Conservation (phyloP, 2,797 vertebrate genomes). For the Cossypha niveicapilla region DNA sequence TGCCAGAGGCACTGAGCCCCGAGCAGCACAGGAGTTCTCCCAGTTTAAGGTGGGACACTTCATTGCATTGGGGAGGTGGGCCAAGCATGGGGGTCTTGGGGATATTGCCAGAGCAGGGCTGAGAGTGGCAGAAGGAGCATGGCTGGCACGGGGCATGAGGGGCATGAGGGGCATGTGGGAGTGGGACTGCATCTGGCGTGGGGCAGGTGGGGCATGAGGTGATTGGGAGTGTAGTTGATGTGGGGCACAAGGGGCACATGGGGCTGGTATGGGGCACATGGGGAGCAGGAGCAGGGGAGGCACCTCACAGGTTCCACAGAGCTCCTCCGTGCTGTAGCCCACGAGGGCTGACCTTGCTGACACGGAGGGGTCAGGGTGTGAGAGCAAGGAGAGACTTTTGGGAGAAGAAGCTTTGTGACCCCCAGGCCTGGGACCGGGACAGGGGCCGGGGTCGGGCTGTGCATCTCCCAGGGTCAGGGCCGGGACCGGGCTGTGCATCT, state of each 20-base stretch:
- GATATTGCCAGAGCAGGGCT: neutral
- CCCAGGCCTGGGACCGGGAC: neutral
- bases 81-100: neutral
- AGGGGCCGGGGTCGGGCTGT: neutral
- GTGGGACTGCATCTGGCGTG: neutral
- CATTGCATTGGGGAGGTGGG: neutral
- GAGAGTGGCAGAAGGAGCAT: neutral
- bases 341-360: rapidly evolving
- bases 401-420: neutral
- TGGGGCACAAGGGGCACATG: neutral
- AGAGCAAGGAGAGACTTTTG: neutral
- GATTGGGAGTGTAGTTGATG: neutral
- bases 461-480: neutral
- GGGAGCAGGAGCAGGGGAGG: neutral
- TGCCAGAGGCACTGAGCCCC: rapidly evolving
- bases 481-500: neutral
- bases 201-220: neutral
- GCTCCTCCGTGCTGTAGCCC: neutral
- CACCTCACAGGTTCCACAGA: neutral
- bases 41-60: neutral
- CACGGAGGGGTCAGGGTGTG: rapidly evolving
- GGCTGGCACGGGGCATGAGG: neutral
- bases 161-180: rapidly evolving
- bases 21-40: neutral
- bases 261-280: neutral